Percentiles rank a stretch among this genome's conserved stretches.
Evolutionary conservation across 2,113 vertebrate species (phyloP).

Genomic region (Leptosomus discolor): DNA sequence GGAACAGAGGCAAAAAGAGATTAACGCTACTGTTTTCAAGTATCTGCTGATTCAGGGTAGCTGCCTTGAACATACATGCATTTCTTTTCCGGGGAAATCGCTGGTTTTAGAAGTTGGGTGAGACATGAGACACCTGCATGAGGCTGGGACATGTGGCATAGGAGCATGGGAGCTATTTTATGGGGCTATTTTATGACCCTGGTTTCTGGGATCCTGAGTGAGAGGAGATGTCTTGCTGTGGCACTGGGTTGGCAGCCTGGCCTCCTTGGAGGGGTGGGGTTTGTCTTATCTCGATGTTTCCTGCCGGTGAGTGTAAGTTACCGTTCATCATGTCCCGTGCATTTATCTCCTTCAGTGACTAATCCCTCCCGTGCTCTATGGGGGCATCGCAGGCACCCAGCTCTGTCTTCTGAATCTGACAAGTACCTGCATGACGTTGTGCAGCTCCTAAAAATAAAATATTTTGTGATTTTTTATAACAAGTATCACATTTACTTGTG

Average conservation of each 20-base stretch:
- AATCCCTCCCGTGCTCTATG: background rate
- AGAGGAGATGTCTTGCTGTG: background rate
- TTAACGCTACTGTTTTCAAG: background rate
- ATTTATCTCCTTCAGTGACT: background rate
- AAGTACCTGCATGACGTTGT: background rate
- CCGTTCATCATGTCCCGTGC: background rate
- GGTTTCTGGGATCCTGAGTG: background rate
- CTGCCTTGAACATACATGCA: background rate
- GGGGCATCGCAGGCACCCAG: background rate
- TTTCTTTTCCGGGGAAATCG: background rate
- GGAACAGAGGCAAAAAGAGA: background rate
- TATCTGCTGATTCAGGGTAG: background rate
- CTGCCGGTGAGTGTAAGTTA: rapidly evolving
- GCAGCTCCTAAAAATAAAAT: background rate
- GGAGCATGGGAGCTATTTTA: background rate
- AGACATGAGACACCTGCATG: background rate
- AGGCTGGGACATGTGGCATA: background rate
- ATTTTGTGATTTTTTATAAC: background rate
- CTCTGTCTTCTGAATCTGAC: background rate
- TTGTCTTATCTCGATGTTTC: background rate
- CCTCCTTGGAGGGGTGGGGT: background rate
- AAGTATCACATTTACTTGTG: background rate
- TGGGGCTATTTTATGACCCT: background rate
- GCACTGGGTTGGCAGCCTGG: rapidly evolving
- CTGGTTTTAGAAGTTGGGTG: background rate